phyloP scores from a whole-genome alignment of 2,888 invertebrate genomes.

The Coecobrya sp. region DNA sequence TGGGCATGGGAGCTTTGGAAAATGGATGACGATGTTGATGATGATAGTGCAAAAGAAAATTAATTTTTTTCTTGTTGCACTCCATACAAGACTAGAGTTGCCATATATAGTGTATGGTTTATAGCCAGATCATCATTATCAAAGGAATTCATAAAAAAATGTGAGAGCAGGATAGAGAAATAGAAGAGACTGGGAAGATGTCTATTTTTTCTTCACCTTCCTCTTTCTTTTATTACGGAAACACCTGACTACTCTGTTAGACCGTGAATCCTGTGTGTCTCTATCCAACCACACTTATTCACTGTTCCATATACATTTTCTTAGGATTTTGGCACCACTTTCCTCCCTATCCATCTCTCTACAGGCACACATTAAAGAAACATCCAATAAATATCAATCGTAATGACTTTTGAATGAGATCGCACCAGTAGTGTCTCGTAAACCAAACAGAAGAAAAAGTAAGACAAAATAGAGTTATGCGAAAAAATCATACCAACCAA shows the following conservation, averaged over 20 bases:
- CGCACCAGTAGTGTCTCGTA: constrained; percentile 40
- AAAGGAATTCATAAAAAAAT: constrained; percentile 59
- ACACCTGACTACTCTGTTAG: constrained; percentile 79
- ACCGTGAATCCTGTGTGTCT: constrained; percentile 73
- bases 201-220: constrained; percentile 33
- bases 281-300: neutral
- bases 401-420: constrained; percentile 81
- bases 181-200: constrained; percentile 23
- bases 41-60: constrained; percentile 77
- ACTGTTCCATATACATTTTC: constrained; percentile 44
- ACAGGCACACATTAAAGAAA: constrained; percentile 40
- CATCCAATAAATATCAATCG: constrained; percentile 77
- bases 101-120: neutral
- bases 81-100: neutral
- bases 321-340: constrained; percentile 67
- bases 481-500: constrained; percentile 11
- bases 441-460: neutral
- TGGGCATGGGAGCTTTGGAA: constrained; percentile 49
- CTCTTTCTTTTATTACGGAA: constrained; percentile 60
- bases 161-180: constrained; percentile 9
- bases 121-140: neutral
- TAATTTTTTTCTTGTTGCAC: constrained; percentile 68
- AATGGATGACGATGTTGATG: constrained; percentile 48
- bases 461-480: constrained; percentile 8
- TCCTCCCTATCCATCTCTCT: constrained; percentile 37